A percentile compares a stretch with the other conserved stretches of the same genome.
These are phyloP conservation scores for Elgaria multicarinata DNA, from an alignment of 2,113 vertebrate species.

Conservation along the genomic window DNA sequence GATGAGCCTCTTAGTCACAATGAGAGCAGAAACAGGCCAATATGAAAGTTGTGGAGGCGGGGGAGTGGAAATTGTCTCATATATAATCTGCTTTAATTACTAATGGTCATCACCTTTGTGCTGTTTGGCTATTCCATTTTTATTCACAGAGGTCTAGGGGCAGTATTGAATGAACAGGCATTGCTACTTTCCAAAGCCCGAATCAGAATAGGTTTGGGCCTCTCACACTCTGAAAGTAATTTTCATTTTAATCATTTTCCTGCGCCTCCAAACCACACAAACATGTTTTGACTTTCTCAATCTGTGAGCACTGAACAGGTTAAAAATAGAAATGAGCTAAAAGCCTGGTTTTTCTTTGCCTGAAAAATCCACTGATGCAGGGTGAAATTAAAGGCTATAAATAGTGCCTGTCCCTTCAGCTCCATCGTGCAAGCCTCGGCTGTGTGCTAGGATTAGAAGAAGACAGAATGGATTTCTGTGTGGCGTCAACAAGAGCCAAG, in stretches of 20 bases:
- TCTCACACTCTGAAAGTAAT: neutral
- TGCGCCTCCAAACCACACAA: constrained; percentile 41
- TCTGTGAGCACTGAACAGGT: constrained; percentile 69
- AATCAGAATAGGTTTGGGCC: neutral
- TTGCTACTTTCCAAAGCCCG: neutral
- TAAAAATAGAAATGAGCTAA: constrained; percentile 71
- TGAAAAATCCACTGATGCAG: constrained; percentile 75
- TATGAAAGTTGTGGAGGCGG: neutral
- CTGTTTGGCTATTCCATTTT: neutral
- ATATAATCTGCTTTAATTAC: neutral
- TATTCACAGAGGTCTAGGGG: constrained; percentile 47
- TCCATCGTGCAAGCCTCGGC: constrained; percentile 68
- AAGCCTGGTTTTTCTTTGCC: constrained; percentile 67
- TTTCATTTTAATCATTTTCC: constrained; percentile 55
- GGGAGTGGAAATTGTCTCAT: neutral
- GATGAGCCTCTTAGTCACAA: neutral
- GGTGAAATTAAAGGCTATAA: constrained; percentile 78
- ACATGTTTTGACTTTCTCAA: constrained; percentile 60
- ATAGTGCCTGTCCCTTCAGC: constrained; percentile 75
- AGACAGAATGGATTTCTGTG: constrained; percentile 77
- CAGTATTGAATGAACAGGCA: constrained; percentile 36
- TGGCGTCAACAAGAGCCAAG: constrained; percentile 77
- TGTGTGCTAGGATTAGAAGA: constrained; percentile 70
- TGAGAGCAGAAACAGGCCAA: neutral
- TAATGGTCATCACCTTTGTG: fast-evolving